phyloP scores from a whole-genome alignment of 2,888 invertebrate genomes.

The Ophion obscuratus region DNA sequence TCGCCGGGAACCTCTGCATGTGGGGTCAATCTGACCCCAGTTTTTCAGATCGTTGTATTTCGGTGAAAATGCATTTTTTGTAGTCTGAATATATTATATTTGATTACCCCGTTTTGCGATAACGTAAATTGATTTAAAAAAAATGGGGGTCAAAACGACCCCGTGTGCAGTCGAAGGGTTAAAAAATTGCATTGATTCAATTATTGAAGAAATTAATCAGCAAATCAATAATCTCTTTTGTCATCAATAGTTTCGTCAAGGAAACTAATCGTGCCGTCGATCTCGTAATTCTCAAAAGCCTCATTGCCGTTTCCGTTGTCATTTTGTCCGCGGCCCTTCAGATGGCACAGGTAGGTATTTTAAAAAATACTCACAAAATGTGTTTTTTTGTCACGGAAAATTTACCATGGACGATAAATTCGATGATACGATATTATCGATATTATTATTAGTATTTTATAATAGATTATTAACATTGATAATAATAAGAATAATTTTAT shows the following conservation, averaged over 20 bases:
- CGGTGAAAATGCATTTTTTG: too few relatives aligned
- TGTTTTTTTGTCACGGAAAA: too few relatives aligned
- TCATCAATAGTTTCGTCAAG: slow-evolving; percentile 54
- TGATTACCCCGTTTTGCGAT: too few relatives aligned
- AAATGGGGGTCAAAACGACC: neutral
- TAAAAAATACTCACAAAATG: neutral
- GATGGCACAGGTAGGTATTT: slow-evolving; percentile 61
- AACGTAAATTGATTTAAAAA: too few relatives aligned
- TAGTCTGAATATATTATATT: too few relatives aligned
- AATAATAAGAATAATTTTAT: neutral
- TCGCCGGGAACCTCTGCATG: too few relatives aligned
- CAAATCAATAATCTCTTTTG: neutral
- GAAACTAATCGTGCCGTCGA: slow-evolving; percentile 53
- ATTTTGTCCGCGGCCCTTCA: slow-evolving; percentile 61
- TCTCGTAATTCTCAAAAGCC: slow-evolving; percentile 63
- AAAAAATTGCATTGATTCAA: neutral
- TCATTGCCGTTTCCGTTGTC: slow-evolving; percentile 51
- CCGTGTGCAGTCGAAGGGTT: too few relatives aligned
- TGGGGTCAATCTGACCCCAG: too few relatives aligned
- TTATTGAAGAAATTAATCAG: neutral
- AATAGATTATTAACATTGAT: neutral
- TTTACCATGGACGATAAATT: too few relatives aligned
- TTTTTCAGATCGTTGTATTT: too few relatives aligned
- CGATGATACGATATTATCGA: too few relatives aligned
- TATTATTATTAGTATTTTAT: neutral